Conservation (phyloP, 2,888 invertebrate species). For the Adelphocoris suturalis region DNA sequence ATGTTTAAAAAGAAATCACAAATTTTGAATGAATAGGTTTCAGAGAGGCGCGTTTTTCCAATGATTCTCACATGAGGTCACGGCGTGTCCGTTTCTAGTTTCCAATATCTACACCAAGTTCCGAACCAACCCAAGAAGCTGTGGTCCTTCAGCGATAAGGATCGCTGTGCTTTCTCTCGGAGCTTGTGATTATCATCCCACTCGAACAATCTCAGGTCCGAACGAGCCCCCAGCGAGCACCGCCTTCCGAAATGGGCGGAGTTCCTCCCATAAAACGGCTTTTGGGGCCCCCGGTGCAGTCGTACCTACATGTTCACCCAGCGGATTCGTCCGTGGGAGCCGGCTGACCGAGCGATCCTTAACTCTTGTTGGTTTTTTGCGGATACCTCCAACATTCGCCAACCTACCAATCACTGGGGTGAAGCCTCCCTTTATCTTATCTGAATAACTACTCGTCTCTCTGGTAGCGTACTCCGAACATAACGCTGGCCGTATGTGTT, state of each 20-base stretch:
- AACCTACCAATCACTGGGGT: neutral
- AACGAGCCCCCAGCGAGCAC: neutral
- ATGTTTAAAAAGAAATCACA: no score
- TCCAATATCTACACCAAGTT: no score
- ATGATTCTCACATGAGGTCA: no score
- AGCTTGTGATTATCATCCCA: conserved; percentile 18
- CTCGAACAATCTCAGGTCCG: neutral
- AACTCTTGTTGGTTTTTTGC: conserved; percentile 3
- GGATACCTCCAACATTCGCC: neutral
- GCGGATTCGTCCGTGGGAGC: conserved; percentile 17
- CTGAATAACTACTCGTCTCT: conserved; percentile 18
- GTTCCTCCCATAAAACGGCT: conserved; percentile 14
- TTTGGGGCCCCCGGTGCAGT: conserved; percentile 6
- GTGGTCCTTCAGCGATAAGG: neutral
- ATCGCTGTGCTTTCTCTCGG: neutral
- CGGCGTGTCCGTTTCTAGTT: no score
- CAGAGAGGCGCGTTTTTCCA: no score
- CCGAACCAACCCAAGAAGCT: neutral
- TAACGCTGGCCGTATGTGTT: neutral
- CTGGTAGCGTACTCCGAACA: neutral
- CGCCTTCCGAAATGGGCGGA: conserved; percentile 24
- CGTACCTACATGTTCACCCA: no score
- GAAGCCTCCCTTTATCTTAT: conserved; percentile 30
- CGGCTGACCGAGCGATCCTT: neutral
- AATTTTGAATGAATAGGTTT: no score